A percentile compares a stretch with the other conserved stretches of the same genome.
Evolutionary conservation across 2,888 invertebrate genomes (phyloP).

Genomic region (Prostheceraeus crozeri): DNA sequence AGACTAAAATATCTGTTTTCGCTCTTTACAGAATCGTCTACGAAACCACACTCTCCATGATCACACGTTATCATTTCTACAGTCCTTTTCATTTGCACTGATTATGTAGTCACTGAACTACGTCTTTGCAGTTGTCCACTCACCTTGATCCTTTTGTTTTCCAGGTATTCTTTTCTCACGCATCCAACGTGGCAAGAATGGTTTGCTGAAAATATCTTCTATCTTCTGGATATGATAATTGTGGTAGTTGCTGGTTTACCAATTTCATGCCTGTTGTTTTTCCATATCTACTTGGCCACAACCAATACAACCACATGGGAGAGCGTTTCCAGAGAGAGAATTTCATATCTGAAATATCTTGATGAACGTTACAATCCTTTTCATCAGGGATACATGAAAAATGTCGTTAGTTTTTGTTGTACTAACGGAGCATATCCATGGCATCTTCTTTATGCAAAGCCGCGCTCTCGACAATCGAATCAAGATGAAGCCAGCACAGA

Average conservation of each 20-base stretch:
- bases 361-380: constrained; percentile 53
- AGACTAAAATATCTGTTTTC: too few species aligned
- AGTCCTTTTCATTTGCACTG: too few species aligned
- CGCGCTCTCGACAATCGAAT: too few species aligned
- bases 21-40: too few species aligned
- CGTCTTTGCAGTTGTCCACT: too few species aligned
- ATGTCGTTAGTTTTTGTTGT: constrained; percentile 48
- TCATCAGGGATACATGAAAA: constrained; percentile 50
- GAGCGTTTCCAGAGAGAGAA: constrained; percentile 51
- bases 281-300: constrained; percentile 54
- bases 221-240: constrained; percentile 48
- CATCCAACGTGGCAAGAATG: constrained; percentile 42
- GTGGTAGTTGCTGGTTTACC: constrained; percentile 47
- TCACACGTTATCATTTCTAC: too few species aligned
- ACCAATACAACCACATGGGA: constrained; percentile 56
- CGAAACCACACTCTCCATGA: too few species aligned
- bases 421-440: constrained; percentile 44
- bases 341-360: constrained; percentile 54
- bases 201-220: constrained; percentile 47
- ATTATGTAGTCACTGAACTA: too few species aligned
- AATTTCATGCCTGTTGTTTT: constrained; percentile 47
- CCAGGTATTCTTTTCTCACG: constrained; percentile 30
- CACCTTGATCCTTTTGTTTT: too few species aligned
- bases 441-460: constrained; percentile 49
- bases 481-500: too few species aligned